These are phyloP conservation scores for Macrotus californicus DNA, from an alignment of 2,113 vertebrate genomes.

Conservation along the genomic window DNA sequence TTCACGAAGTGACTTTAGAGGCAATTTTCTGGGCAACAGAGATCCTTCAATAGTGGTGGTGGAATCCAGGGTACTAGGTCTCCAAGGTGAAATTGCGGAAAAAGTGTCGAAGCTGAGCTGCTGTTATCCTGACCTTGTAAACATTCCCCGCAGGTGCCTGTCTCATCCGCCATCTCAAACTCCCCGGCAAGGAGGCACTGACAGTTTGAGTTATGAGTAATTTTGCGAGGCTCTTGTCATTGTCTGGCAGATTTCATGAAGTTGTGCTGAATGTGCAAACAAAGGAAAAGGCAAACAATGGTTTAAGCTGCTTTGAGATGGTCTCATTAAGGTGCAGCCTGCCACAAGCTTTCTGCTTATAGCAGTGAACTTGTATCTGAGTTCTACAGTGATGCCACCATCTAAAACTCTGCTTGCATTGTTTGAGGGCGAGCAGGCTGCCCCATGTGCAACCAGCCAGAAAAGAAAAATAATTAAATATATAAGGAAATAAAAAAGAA, in stretches of 20 bases:
- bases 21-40: not conserved
- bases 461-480: not conserved
- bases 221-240: constrained; percentile 32
- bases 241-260: constrained; percentile 36
- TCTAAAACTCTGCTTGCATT: not conserved
- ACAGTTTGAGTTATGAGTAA: not conserved
- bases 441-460: not conserved
- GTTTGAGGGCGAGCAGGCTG: not conserved
- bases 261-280: constrained; percentile 58
- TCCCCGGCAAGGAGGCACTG: not conserved
- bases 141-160: not conserved
- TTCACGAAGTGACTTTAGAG: not conserved
- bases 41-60: not conserved
- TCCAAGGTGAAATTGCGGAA: not conserved
- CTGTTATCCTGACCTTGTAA: not conserved
- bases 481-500: not conserved
- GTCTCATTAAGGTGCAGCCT: constrained; percentile 31
- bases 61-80: not conserved
- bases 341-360: not conserved
- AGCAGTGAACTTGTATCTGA: not conserved
- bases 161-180: not conserved
- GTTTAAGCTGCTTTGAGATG: not conserved
- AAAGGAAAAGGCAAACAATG: constrained; percentile 45
- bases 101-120: not conserved
- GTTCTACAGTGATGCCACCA: not conserved